Evolutionary conservation across 2,113 vertebrate species (phyloP), one percentile per base, ranked within the genome.

Genomic region (Nycticorax nycticorax): DNA sequence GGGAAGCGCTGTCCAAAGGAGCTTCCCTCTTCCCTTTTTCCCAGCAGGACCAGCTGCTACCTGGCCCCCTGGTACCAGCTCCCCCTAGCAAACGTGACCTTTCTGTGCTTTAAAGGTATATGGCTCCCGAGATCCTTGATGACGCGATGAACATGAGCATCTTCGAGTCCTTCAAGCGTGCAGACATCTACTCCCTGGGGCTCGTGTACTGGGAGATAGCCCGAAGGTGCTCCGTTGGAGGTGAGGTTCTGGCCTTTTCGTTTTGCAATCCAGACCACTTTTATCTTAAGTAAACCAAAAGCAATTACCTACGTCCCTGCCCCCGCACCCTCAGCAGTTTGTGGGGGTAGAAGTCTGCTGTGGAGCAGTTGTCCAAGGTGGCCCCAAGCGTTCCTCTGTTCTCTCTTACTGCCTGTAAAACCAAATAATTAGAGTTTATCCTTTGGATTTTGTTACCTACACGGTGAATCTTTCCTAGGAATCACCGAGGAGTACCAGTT

Each of bases 131-230:
- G 98, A 98, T 99, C 95, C 98, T 99, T 89, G 99, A 99, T 26
- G 99, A 99, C 16, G 97, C 97, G 2, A 99, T 99, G 98, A 99
- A 99, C 97, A 98, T 78, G 52, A 98, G 77, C 97, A 98, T 98
- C 97, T 99, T 99, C 12, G 99, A 99, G 97, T 99, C 99, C 80
- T 99, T 99, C 98, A 99, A 99, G 98, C 98, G 98, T 21, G 99
- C 99, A 8, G 99, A 99, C 93, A 99, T 99, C 69, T 99, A 99
- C 95, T 98, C 99, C 8, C 97, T 99, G 45, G 99, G 99, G 77
- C 97, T 99, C 78, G 99, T 99, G 57, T 99, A 99, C 96, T 99
- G 99, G 99, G 99, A 99, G 98, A 98, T 99, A 88, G 98, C 99
- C 67, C 98, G 99, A 10, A 98, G 99, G 97, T 99, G 99, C 96